These are phyloP conservation scores for Scaptomyza polygonia DNA, from an alignment of 2,888 invertebrate species.

Conservation along the genomic window DNA sequence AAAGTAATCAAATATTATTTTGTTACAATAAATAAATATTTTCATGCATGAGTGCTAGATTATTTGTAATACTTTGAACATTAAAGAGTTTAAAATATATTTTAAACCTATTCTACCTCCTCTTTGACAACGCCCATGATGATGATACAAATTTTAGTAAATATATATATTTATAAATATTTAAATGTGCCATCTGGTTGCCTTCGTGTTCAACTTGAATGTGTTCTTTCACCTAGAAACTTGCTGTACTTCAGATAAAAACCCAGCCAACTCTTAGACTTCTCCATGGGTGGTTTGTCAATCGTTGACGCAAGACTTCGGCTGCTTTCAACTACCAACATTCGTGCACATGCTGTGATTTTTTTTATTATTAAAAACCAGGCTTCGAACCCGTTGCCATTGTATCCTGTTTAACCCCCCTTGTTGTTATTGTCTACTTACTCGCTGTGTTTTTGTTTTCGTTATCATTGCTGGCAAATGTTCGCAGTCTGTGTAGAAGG, in stretches of 20 bases:
- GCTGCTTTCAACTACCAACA: constrained; percentile 19
- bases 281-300: constrained; percentile 5
- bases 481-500: constrained; percentile 14
- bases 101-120: not conserved
- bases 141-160: constrained; percentile 6
- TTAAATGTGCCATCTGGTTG: constrained; percentile 40
- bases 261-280: not conserved
- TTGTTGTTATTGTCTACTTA: constrained; percentile 22
- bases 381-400: constrained; percentile 25
- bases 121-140: constrained; percentile 14
- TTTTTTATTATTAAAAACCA: constrained; percentile 61
- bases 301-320: constrained; percentile 40
- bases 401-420: constrained; percentile 13
- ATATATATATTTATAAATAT: constrained; percentile 44
- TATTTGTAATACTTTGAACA: no score
- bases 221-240: constrained; percentile 20
- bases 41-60: no score
- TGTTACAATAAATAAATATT: no score
- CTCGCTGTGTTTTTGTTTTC: constrained; percentile 23
- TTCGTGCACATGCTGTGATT: constrained; percentile 55
- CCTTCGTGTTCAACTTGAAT: constrained; percentile 8
- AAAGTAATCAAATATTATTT: no score
- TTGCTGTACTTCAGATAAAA: constrained; percentile 1
- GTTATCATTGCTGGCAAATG: constrained; percentile 27
- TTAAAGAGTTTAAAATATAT: no score